Percentiles rank a stretch among this genome's conserved stretches.
Conservation (phyloP, 2,113 vertebrate genomes). For the Otus sunia region DNA sequence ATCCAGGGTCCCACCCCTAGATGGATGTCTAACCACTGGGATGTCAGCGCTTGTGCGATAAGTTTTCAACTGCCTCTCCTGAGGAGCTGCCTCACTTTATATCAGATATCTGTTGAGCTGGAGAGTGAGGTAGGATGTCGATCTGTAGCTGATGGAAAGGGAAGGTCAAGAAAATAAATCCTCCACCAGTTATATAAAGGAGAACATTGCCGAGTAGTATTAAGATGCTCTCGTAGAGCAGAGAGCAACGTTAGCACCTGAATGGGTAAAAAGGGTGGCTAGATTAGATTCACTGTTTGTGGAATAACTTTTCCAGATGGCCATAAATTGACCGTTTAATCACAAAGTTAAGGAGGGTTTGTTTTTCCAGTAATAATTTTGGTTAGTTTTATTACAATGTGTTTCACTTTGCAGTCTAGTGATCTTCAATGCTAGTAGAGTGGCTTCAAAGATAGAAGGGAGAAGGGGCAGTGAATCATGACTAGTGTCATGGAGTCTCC, state of each 20-base stretch:
- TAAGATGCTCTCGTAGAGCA: background rate
- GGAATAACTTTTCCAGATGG: background rate
- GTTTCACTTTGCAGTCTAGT: background rate
- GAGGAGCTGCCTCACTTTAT: background rate
- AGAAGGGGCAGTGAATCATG: background rate
- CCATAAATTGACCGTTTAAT: background rate
- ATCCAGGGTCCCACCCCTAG: background rate
- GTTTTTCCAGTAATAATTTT: background rate
- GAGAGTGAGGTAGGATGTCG: background rate
- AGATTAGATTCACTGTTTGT: background rate
- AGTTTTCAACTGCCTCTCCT: background rate
- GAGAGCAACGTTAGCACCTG: background rate
- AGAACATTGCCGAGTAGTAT: background rate
- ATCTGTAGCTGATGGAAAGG: background rate
- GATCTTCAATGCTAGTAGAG: background rate
- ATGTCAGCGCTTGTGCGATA: background rate
- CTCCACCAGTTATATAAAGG: background rate
- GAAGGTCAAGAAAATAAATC: background rate
- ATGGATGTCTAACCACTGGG: background rate
- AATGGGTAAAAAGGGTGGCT: background rate
- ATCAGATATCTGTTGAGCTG: background rate
- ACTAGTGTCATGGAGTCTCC: background rate
- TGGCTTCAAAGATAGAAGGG: background rate
- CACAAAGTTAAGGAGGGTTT: background rate
- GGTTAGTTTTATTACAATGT: background rate